Percentiles rank a stretch among this genome's conserved stretches.
Evolutionary conservation across 2,113 vertebrate species (phyloP).

Genomic region (Lepus europaeus): DNA sequence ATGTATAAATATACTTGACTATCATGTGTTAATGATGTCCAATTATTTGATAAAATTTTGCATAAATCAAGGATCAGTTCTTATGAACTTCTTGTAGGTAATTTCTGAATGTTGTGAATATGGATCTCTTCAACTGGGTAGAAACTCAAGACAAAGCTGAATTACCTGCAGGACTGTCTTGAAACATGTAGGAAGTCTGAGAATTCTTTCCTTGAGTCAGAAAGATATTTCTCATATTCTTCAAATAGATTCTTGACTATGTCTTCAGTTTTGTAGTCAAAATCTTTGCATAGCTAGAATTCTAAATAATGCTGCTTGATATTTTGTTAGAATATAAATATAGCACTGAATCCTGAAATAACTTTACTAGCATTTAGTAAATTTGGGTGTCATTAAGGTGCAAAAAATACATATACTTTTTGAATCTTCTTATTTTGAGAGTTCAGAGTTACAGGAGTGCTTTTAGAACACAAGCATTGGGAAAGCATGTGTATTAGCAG

Average conservation of each 20-base stretch:
- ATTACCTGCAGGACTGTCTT: background rate
- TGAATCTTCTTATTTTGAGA: background rate
- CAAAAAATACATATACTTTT: background rate
- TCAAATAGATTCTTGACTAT: background rate
- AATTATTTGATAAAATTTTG: background rate
- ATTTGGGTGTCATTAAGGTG: background rate
- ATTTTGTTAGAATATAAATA: conserved; percentile 10
- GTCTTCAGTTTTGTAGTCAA: background rate
- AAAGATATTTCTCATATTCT: background rate
- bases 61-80: background rate
- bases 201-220: background rate
- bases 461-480: background rate
- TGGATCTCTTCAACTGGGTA: background rate
- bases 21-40: background rate
- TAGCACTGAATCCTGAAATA: conserved; percentile 12
- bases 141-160: background rate
- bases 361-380: conserved; percentile 17
- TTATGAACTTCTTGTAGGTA: background rate
- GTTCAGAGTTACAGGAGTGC: background rate
- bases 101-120: background rate
- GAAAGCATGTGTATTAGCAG: background rate
- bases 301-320: background rate
- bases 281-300: background rate
- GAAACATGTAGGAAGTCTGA: background rate
- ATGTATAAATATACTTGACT: background rate